A percentile compares a stretch with the other conserved stretches of the same genome.
Conservation (phyloP, 2,888 invertebrate species). For the Acronicta alni region DNA sequence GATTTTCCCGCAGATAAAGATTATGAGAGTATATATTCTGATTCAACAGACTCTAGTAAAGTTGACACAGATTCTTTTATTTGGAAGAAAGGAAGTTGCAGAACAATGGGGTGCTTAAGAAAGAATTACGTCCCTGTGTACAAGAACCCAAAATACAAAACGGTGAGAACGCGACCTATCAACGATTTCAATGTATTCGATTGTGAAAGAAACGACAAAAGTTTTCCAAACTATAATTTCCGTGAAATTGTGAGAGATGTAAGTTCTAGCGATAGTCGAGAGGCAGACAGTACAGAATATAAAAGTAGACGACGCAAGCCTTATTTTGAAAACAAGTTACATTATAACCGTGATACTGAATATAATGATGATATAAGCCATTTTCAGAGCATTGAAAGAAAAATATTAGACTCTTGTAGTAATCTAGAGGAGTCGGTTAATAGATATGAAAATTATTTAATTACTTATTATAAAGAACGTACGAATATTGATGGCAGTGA, state of each 20-base stretch:
- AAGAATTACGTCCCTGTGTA: constrained; percentile 66
- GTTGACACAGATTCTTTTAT: constrained; percentile 71
- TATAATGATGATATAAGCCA: constrained; percentile 55
- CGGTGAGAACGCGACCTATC: constrained; percentile 64
- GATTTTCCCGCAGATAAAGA: constrained; percentile 46
- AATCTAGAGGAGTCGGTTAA: constrained; percentile 71
- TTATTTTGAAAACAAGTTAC: constrained; percentile 19
- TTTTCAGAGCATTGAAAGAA: constrained; percentile 68
- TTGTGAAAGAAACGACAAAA: constrained; percentile 27
- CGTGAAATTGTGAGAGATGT: constrained; percentile 52
- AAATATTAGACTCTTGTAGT: constrained; percentile 75
- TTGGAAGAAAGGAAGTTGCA: constrained; percentile 65
- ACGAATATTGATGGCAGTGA: constrained; percentile 39
- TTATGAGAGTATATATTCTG: constrained; percentile 62
- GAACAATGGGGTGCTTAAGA: constrained; percentile 52
- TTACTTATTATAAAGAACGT: constrained; percentile 52
- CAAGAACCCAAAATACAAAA: constrained; percentile 65
- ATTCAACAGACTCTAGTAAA: constrained; percentile 73
- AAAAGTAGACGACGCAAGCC: constrained; percentile 28
- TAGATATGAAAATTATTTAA: constrained; percentile 74
- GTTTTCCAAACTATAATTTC: constrained; percentile 43
- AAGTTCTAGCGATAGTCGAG: constrained; percentile 59
- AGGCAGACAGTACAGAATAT: constrained; percentile 46
- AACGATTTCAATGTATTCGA: constrained; percentile 69
- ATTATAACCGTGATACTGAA: constrained; percentile 22